These are phyloP conservation scores for Micromys minutus DNA, from an alignment of 2,113 vertebrate genomes.

Conservation along the genomic window DNA sequence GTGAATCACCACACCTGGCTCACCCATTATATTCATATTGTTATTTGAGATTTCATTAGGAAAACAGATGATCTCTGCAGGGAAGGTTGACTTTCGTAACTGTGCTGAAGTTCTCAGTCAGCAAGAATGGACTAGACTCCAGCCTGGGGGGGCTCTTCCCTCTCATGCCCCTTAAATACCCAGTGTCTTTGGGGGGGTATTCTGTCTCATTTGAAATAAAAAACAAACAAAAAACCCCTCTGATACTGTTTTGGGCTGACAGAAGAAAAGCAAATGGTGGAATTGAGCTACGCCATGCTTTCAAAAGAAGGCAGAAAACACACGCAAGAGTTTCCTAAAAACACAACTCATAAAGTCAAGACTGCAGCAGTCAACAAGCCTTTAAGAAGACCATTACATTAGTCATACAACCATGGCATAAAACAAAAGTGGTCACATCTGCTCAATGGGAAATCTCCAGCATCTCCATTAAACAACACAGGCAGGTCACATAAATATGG, in stretches of 20 bases:
- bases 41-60: not conserved
- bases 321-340: not conserved
- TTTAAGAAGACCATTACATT: not conserved
- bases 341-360: not conserved
- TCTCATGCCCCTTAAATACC: not conserved
- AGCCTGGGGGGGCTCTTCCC: too few relatives aligned
- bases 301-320: not conserved
- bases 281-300: not conserved
- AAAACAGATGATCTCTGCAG: not conserved
- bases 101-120: not conserved
- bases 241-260: not conserved
- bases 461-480: not conserved
- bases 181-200: not conserved
- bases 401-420: not conserved
- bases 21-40: too few relatives aligned
- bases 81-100: not conserved
- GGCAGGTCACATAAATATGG: not conserved
- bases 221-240: not conserved
- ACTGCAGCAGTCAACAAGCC: not conserved
- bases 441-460: not conserved
- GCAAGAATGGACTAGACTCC: not conserved
- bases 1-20: too few relatives aligned
- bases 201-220: not conserved
- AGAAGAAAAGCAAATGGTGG: not conserved
- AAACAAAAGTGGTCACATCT: not conserved